phyloP scores from a whole-genome alignment of 2,888 invertebrate genomes.

The Molorchus minor region DNA sequence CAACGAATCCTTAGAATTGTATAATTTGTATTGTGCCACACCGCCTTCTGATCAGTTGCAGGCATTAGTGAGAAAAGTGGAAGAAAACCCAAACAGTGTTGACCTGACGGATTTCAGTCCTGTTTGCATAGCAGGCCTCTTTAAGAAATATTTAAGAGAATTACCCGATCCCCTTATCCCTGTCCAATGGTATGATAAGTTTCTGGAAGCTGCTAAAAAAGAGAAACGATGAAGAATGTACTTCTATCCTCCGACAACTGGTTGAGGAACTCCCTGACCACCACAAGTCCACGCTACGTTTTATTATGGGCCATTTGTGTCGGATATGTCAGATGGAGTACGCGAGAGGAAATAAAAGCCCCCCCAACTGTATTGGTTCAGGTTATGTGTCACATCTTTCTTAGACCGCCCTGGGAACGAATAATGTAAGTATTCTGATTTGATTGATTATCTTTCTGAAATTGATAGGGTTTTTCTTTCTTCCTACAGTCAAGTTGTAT shows the following conservation, averaged over 20 bases:
- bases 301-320: conserved; percentile 76
- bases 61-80: conserved; percentile 66
- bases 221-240: conserved; percentile 67
- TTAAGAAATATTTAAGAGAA: conserved; percentile 78
- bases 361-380: conserved; percentile 74
- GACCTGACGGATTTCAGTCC: conserved; percentile 65
- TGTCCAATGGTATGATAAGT: conserved; percentile 76
- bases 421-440: conserved; percentile 72
- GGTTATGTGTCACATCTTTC: conserved; percentile 76
- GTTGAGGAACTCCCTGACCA: conserved; percentile 71
- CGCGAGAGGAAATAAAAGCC: conserved; percentile 70
- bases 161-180: conserved; percentile 81
- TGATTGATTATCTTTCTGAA: too few relatives aligned
- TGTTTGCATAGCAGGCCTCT: conserved; percentile 68
- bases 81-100: conserved; percentile 59
- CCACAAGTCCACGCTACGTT: conserved; percentile 71
- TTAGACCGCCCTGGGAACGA: conserved; percentile 80
- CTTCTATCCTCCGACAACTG: conserved; percentile 65
- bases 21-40: conserved; percentile 73
- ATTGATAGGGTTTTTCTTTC: conserved; percentile 25
- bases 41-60: conserved; percentile 69
- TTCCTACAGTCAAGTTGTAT: conserved; percentile 76
- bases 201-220: conserved; percentile 67
- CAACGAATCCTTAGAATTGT: conserved; percentile 67
- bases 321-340: conserved; percentile 76